These are phyloP conservation scores for Melanophora roralis DNA, from an alignment of 2,888 invertebrate genomes.

Conservation along the genomic window DNA sequence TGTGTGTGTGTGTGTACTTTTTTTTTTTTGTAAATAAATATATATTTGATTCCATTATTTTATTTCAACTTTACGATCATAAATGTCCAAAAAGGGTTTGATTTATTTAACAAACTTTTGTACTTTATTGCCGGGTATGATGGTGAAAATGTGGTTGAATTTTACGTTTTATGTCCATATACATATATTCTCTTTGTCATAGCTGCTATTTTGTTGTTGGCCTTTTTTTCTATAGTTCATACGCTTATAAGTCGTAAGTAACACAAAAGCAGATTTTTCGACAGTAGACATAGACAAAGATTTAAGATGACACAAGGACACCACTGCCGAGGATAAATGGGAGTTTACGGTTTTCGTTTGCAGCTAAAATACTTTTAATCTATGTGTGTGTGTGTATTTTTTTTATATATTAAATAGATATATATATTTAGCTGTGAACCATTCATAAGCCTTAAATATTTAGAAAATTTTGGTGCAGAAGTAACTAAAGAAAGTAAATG, in stretches of 20 bases:
- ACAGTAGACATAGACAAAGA: slow-evolving; percentile 63
- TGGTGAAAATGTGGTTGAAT: slow-evolving; percentile 63
- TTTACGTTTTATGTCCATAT: slow-evolving; percentile 40
- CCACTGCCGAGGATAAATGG: slow-evolving; percentile 62
- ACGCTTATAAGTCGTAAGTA: slow-evolving; percentile 61
- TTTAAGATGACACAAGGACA: slow-evolving; percentile 65
- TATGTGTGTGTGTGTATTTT: not conserved
- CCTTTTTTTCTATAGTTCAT: slow-evolving; percentile 19
- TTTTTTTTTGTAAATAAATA: not conserved
- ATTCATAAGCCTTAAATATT: slow-evolving; percentile 48
- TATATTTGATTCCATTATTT: slow-evolving; percentile 69
- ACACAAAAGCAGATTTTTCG: slow-evolving; percentile 63
- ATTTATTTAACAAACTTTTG: slow-evolving; percentile 75
- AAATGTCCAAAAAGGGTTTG: slow-evolving; percentile 77
- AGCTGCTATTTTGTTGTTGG: not conserved
- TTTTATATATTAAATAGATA: not conserved
- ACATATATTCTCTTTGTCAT: not conserved
- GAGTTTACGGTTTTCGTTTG: slow-evolving; percentile 62
- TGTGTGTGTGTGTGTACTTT: not conserved
- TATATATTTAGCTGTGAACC: slow-evolving; percentile 45
- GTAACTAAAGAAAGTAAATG: not conserved
- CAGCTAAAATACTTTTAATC: slow-evolving; percentile 30
- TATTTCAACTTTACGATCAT: slow-evolving; percentile 77
- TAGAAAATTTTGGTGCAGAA: not conserved
- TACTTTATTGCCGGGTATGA: slow-evolving; percentile 65